phyloP scores from a whole-genome alignment of 2,888 invertebrate species.

The Hedya salicella region DNA sequence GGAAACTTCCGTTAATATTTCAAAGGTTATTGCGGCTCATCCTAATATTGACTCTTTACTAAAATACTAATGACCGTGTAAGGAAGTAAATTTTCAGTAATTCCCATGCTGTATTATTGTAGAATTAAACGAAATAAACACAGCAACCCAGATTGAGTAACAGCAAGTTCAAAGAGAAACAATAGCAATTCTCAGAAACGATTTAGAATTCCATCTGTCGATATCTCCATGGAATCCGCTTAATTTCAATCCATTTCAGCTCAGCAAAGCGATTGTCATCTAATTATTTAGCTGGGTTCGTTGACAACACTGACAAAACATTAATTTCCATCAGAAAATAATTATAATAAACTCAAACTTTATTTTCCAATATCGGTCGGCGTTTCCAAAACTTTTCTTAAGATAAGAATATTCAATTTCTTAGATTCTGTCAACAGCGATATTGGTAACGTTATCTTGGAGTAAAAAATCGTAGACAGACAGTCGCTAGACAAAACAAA shows the following conservation, averaged over 20 bases:
- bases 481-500: conserved; percentile 21
- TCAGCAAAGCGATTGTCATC: not conserved
- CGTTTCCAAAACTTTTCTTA: conserved; percentile 26
- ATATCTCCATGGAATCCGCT: not conserved
- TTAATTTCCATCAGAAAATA: not conserved
- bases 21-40: conserved; percentile 1
- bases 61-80: not conserved
- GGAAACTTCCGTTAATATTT: conserved; percentile 4
- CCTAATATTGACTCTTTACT: not conserved
- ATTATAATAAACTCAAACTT: conserved; percentile 11
- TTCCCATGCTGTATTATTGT: no score
- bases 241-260: conserved; percentile 7
- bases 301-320: conserved; percentile 5
- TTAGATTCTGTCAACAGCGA: conserved; percentile 32
- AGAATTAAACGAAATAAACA: no score
- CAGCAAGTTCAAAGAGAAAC: not conserved
- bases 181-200: not conserved
- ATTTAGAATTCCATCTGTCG: not conserved
- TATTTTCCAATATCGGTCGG: conserved; percentile 16
- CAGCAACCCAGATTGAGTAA: not conserved
- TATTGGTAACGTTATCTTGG: conserved; percentile 25
- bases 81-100: not conserved
- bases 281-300: conserved; percentile 8
- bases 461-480: conserved; percentile 18
- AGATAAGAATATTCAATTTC: conserved; percentile 35